Conservation (phyloP, 2,113 vertebrate species). For the Diadophis punctatus region DNA sequence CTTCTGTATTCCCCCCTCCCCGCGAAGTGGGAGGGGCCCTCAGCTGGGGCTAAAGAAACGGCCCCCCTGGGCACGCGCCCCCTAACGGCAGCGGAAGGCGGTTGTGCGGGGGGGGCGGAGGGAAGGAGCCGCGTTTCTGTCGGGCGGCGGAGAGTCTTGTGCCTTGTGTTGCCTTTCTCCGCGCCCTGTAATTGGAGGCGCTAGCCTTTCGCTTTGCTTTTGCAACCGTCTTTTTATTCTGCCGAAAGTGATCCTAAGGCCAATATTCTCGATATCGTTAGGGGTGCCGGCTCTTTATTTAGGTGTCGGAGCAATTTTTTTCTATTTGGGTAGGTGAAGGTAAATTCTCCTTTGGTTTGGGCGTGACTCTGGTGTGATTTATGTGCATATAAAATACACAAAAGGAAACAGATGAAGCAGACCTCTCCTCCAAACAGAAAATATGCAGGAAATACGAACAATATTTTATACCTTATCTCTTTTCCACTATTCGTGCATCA, state of each 20-base stretch:
- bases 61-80: not conserved
- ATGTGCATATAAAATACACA: not conserved
- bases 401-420: not conserved
- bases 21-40: not conserved
- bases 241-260: not conserved
- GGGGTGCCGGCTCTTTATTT: not conserved
- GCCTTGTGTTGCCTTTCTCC: not conserved
- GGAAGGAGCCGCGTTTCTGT: not conserved
- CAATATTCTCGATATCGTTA: not conserved
- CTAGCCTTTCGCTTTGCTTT: not conserved
- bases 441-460: not conserved
- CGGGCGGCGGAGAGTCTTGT: not conserved
- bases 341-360: not conserved
- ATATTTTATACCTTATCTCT: not conserved
- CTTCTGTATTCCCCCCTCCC: not conserved
- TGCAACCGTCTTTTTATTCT: not conserved
- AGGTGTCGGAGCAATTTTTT: not conserved
- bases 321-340: not conserved
- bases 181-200: not conserved
- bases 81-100: not conserved
- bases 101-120: rapidly evolving
- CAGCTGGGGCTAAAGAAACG: not conserved
- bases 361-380: not conserved
- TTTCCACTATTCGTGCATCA: not conserved
- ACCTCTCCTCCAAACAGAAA: not conserved